Conservation (phyloP, 1,140 invertebrate species). For the Protaetia brevitarsis region DNA sequence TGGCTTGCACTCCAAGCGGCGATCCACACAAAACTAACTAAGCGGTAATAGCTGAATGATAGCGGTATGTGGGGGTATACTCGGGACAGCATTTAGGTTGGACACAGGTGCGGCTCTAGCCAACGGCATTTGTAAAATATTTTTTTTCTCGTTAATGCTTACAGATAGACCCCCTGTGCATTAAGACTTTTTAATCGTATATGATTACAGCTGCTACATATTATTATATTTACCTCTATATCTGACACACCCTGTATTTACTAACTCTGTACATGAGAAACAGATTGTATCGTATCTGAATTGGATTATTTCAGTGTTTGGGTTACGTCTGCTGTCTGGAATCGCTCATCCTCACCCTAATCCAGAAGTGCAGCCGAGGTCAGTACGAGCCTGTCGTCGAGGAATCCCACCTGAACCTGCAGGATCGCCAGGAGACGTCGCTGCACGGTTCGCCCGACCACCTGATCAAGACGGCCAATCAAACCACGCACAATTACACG, state of each 20-base stretch:
- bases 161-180: too few species aligned
- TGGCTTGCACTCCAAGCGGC: too few species aligned
- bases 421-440: slow-evolving; percentile 41
- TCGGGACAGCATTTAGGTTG: too few species aligned
- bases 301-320: slow-evolving; percentile 42
- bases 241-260: neutral
- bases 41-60: too few species aligned
- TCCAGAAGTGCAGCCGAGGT: slow-evolving; percentile 42
- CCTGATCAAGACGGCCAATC: slow-evolving; percentile 37
- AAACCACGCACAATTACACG: slow-evolving; percentile 47
- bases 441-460: slow-evolving; percentile 37
- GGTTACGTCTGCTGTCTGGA: slow-evolving; percentile 47
- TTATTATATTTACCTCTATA: too few species aligned
- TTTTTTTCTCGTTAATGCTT: too few species aligned
- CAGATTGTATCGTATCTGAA: neutral
- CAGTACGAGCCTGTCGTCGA: slow-evolving; percentile 46
- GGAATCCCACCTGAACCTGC: slow-evolving; percentile 45
- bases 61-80: too few species aligned
- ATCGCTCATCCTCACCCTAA: slow-evolving; percentile 43
- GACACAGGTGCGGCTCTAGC: too few species aligned
- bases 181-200: too few species aligned
- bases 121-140: too few species aligned
- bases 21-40: too few species aligned
- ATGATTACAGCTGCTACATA: too few species aligned
- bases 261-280: neutral